These are phyloP conservation scores for Alviniconcha strummeri DNA, from an alignment of 2,888 invertebrate species.

Conservation along the genomic window DNA sequence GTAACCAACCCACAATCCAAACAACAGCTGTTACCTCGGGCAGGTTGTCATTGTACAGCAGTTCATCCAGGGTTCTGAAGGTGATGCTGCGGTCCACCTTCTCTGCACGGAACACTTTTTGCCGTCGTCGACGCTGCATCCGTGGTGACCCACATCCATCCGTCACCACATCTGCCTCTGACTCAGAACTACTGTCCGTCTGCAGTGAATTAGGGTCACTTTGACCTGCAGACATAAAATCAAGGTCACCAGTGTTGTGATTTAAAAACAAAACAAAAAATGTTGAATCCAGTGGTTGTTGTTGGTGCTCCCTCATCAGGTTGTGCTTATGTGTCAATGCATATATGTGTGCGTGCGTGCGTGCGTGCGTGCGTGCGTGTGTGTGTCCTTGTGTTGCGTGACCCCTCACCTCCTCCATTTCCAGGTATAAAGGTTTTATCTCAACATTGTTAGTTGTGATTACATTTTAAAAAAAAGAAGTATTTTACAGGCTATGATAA, in stretches of 20 bases:
- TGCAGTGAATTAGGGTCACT: constrained; percentile 29
- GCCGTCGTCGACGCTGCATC: constrained; percentile 82
- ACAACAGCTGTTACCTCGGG: constrained; percentile 62
- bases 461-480: too few species aligned
- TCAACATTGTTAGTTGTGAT: too few species aligned
- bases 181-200: constrained; percentile 73
- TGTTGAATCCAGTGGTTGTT: too few species aligned
- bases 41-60: constrained; percentile 70
- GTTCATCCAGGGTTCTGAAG: constrained; percentile 68
- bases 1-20: too few species aligned
- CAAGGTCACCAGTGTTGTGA: too few species aligned
- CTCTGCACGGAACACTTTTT: constrained; percentile 60
- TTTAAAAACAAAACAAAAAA: too few species aligned
- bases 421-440: too few species aligned
- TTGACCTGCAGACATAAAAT: constrained; percentile 25
- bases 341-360: constrained; percentile 11
- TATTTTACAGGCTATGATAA: too few species aligned
- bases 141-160: constrained; percentile 88
- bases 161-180: constrained; percentile 79
- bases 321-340: background rate
- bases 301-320: background rate
- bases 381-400: background rate
- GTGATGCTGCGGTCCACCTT: constrained; percentile 61
- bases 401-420: too few species aligned
- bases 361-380: constrained; percentile 11